Evolutionary conservation across 2,888 invertebrate genomes (phyloP), one percentile per base, ranked within the genome.

Genomic region (Tipula confusa): DNA sequence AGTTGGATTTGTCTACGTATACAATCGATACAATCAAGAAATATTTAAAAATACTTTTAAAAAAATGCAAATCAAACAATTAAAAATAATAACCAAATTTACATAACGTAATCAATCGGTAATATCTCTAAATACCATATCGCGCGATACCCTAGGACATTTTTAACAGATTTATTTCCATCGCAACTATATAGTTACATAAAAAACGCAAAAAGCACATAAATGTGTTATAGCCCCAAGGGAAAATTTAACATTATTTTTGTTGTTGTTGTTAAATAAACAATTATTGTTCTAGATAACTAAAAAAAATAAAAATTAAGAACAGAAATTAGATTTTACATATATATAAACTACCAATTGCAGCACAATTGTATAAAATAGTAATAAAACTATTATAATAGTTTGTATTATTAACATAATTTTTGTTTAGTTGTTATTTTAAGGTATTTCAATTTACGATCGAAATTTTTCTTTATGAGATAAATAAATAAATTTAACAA

Each of bases 251-350:
- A 43, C 43, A n/a, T 15, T 43, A 15, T 43, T 43, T n/a, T 43
- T 43, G 1, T 36, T 36, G 9, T 9, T 36, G 7, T n/a, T n/a
- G n/a, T 33, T 43, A 43, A 43, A 43, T 43, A 64, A 9, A 64
- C 64, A 64, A 64, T 64, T 64, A 64, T 64, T 64, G 64, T 64
- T 64, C 64, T 64, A 64, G 64, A 64, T 64, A 64, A 64, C 24
- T 64, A n/a, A n/a, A n/a, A n/a, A n/a, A n/a, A n/a, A n/a, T 64
- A 64, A 24, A 64, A 64, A 64, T 64, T 64, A 64, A 64, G 64
- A 64, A 64, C 64, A 64, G 64, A 64, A 64, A 64, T 64, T 64
- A 64, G 24, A 64, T 64, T 64, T 64, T 18, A 43, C 31, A 31
- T 36, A 36, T 36, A 6, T 36, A 15, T 43, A 43, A 9, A 64